Base-by-base conservation (phyloP, 2,888 invertebrate genomes). In the Macrophya alboannulata region DNA sequence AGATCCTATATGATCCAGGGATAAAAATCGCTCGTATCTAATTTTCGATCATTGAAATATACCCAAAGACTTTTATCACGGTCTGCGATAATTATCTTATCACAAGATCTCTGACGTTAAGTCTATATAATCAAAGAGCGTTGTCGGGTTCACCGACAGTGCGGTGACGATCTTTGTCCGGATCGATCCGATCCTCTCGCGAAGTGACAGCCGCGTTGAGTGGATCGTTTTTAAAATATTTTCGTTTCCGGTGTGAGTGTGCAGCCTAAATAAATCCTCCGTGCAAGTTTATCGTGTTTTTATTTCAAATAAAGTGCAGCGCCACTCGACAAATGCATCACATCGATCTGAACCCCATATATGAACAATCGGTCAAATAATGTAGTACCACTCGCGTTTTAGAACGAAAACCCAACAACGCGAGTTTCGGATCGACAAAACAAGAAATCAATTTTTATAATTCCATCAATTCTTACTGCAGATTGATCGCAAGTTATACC, bases 351-450 rank as follows among this genome's bases (percentile, higher is more conserved):
- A 82, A 81, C 43, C 15, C 83, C n/a, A 84, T 68, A 25, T 77
- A 40, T n/a, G 40, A 77, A 65, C 85, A 65, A 68, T 85, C 62
- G 48, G 72, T 85, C 45, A 85, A 83, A 82, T 85, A 85, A 82
- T 55, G 31, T 55, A 68, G 55, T 31, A 55, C 5, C n/a, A 77
- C 77, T 77, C 77, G 77, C 72, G 72, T 45, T 21, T 74, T 3
- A 74, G 17, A 21, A 12, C n/a, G 55, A 79, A 79, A 25, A 40
- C 40, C 17, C 8, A 79, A 55, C 31, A 62, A 62, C 55, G 51
- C 40, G 55, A 45, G 45, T 45, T 74, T 74, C 37, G 79, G 55
- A 62, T 21, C 10, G 77, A 25, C 0, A 48, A 1, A 62, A 25
- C 0, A 48, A 1, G 25, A 25, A 68, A 68, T 68, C 5, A 68